Conservation (phyloP, 2,797 vertebrate genomes). For the Catharus ustulatus region DNA sequence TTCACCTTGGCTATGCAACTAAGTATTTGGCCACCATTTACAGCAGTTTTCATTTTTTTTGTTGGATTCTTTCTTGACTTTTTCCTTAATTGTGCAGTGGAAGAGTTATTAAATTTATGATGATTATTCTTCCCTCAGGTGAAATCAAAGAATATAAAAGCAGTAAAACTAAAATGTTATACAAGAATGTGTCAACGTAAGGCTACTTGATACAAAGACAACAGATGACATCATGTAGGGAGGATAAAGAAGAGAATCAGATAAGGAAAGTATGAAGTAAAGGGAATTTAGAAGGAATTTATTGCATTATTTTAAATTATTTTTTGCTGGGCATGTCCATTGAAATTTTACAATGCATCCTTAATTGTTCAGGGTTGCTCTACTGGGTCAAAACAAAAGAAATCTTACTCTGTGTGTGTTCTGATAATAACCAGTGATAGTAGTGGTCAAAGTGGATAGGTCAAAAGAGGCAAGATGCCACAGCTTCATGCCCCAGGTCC, state of each 20-base stretch:
- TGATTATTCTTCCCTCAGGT: not conserved
- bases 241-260: constrained; percentile 22
- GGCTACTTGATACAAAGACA: not conserved
- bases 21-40: not conserved
- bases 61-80: not conserved
- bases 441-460: not conserved
- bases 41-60: not conserved
- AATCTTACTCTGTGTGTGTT: not conserved
- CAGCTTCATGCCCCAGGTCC: not conserved
- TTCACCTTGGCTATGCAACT: not conserved
- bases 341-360: not conserved
- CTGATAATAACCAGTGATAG: not conserved
- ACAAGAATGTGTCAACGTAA: constrained; percentile 1
- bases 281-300: constrained; percentile 2
- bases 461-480: not conserved
- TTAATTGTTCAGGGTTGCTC: not conserved
- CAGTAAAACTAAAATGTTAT: not conserved
- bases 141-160: constrained; percentile 11
- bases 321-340: not conserved
- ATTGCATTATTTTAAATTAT: not conserved
- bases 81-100: not conserved
- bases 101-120: not conserved
- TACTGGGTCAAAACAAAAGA: not conserved
- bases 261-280: constrained; percentile 37
- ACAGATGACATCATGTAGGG: constrained; percentile 22